Evolutionary conservation across 2,113 vertebrate species (phyloP).

Genomic region (Sorex araneus): DNA sequence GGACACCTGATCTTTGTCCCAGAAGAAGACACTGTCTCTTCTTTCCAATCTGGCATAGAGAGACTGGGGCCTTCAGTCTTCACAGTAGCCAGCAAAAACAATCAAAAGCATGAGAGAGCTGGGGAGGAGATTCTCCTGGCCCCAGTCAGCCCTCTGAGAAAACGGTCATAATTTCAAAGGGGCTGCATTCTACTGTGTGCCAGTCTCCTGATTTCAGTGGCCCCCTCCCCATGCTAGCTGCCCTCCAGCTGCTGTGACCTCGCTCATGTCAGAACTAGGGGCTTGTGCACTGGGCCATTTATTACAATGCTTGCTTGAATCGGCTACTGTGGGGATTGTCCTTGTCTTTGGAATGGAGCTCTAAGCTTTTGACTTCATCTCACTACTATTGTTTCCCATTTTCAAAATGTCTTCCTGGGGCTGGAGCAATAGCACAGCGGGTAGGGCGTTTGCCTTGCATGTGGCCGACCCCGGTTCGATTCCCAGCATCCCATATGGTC

Average conservation of each 20-base stretch:
- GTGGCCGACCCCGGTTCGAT: too few species aligned
- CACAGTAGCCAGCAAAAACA: neutral
- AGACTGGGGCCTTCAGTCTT: neutral
- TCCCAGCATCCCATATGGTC: too few species aligned
- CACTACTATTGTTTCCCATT: neutral
- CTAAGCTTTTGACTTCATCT: neutral
- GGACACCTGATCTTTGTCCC: constrained; percentile 6
- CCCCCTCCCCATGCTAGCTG: neutral
- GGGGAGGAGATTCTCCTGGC: neutral
- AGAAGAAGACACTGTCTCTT: neutral
- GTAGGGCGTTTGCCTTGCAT: too few species aligned
- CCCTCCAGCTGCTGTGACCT: neutral
- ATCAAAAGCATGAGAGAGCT: neutral
- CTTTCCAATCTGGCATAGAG: neutral
- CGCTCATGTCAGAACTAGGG: neutral
- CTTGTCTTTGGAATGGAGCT: neutral
- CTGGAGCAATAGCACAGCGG: too few species aligned
- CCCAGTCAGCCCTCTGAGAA: neutral
- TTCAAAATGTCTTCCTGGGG: constrained; percentile 31
- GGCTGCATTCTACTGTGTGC: neutral
- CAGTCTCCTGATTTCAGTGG: constrained; percentile 7
- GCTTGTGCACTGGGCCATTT: neutral
- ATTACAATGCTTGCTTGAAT: neutral
- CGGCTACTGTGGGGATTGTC: neutral
- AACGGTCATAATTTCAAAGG: neutral